These are phyloP conservation scores for Brachystomella parvula DNA, from an alignment of 1,140 invertebrate genomes.

Conservation along the genomic window DNA sequence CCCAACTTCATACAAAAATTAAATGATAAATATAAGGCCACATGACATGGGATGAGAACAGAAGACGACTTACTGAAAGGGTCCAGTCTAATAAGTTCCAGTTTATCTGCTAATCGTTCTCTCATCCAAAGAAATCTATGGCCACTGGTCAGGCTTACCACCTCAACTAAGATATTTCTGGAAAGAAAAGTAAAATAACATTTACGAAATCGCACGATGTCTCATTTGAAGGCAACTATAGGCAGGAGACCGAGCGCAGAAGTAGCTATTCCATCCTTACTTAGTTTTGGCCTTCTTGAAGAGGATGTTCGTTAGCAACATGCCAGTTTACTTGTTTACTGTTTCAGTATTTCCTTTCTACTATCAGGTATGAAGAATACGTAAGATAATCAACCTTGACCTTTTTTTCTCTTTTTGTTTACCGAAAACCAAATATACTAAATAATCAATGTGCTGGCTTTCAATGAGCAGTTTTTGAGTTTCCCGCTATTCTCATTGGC, in stretches of 20 bases:
- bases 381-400: not conserved
- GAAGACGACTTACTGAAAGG: conserved; percentile 58
- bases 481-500: not conserved
- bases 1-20: conserved; percentile 37
- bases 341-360: too few species aligned
- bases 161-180: conserved; percentile 62
- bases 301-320: conserved; percentile 20
- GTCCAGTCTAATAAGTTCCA: conserved; percentile 65
- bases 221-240: not conserved
- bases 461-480: not conserved
- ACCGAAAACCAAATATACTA: not conserved
- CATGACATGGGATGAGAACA: not conserved
- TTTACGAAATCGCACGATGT: not conserved
- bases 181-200: not conserved
- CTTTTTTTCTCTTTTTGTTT: not conserved
- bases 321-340: conserved; percentile 1
- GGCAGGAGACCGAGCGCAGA: not conserved
- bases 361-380: not conserved
- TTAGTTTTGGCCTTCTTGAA: conserved; percentile 21
- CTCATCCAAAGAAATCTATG: conserved; percentile 57
- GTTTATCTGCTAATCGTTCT: conserved; percentile 65
- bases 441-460: not conserved
- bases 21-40: not conserved
- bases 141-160: conserved; percentile 67
- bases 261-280: conserved; percentile 6